phyloP scores from a whole-genome alignment of 1,140 invertebrate species.

The Solenopsis invicta region DNA sequence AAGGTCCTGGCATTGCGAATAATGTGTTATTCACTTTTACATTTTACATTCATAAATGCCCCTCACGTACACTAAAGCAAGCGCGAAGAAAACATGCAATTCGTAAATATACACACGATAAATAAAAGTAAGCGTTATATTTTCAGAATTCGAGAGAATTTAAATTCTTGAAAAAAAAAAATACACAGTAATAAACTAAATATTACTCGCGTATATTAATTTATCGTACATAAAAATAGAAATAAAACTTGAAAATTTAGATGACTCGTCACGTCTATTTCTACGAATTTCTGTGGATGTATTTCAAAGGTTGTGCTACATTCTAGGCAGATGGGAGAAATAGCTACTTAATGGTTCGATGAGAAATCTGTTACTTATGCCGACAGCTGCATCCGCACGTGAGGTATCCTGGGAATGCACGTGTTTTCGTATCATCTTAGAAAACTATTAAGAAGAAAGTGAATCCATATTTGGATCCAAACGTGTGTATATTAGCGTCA shows the following conservation, averaged over 20 bases:
- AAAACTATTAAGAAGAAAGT: neutral
- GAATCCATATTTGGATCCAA: neutral
- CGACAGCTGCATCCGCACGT: constrained; percentile 58
- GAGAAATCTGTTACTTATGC: constrained; percentile 62
- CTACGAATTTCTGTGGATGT: constrained; percentile 5
- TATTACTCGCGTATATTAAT: neutral
- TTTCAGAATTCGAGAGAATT: constrained; percentile 3
- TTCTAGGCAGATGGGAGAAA: constrained; percentile 39
- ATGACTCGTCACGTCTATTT: neutral
- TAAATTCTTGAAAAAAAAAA: neutral
- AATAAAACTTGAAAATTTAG: neutral
- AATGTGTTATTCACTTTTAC: constrained; percentile 19
- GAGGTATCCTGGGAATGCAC: constrained; percentile 47
- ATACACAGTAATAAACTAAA: neutral
- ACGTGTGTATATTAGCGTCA: neutral
- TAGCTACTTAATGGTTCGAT: constrained; percentile 52
- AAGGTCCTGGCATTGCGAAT: constrained; percentile 60
- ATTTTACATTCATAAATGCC: constrained; percentile 45
- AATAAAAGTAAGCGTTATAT: neutral
- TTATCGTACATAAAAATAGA: neutral
- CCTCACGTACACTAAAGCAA: constrained; percentile 19
- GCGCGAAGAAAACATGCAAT: constrained; percentile 3
- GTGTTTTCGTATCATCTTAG: neutral
- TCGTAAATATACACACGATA: neutral
- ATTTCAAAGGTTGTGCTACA: neutral